These are phyloP conservation scores for Lasioglossum pauxillum DNA, from an alignment of 2,888 invertebrate species.

Conservation along the genomic window DNA sequence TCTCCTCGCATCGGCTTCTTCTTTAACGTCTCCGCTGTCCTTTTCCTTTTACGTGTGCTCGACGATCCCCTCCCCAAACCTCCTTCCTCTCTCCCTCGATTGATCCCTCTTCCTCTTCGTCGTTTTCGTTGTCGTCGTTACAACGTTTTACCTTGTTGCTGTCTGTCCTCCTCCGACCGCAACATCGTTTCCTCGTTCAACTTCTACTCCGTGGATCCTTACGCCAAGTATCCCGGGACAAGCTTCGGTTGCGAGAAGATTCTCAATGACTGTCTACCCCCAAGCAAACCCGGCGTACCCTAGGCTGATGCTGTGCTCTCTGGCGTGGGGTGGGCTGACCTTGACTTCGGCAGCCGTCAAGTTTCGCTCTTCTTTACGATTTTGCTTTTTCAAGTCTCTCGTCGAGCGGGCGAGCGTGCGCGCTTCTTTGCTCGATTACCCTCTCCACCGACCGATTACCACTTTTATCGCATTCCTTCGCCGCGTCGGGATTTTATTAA, in stretches of 20 bases:
- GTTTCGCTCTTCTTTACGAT: conserved; percentile 37
- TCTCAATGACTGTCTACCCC: conserved; percentile 64
- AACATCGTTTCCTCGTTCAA: conserved; percentile 28
- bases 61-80: background rate
- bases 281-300: conserved; percentile 31
- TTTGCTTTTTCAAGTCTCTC: conserved; percentile 7
- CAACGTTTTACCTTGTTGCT: conserved; percentile 67
- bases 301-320: background rate
- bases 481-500: conserved; percentile 41
- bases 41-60: conserved; percentile 41
- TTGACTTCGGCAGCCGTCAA: conserved; percentile 51
- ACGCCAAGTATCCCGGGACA: conserved; percentile 27
- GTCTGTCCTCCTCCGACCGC: conserved; percentile 34
- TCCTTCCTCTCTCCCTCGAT: conserved; percentile 24
- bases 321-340: conserved; percentile 47
- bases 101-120: conserved; percentile 50
- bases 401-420: background rate
- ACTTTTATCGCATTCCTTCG: conserved; percentile 47
- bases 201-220: conserved; percentile 10
- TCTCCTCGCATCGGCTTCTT: conserved; percentile 58
- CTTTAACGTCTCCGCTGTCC: conserved; percentile 19
- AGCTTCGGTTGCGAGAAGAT: conserved; percentile 39
- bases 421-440: background rate
- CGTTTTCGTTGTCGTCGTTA: conserved; percentile 66
- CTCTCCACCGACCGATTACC: conserved; percentile 21